Conservation (phyloP, 2,113 vertebrate genomes). For the Terrapene triunguis region DNA sequence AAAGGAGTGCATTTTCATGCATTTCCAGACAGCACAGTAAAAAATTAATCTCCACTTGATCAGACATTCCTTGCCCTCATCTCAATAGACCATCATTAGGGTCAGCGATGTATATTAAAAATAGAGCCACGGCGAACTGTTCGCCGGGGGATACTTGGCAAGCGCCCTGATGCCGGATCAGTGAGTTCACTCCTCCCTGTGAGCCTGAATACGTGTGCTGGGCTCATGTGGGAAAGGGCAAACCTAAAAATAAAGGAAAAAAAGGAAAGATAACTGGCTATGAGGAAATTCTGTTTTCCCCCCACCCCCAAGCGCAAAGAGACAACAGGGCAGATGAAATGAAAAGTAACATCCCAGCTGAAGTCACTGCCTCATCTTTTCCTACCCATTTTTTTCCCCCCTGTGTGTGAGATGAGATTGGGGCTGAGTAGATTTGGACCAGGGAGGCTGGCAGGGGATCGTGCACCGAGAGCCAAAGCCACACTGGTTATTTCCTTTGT, state of each 20-base stretch:
- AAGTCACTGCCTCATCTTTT: neutral
- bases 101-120: constrained; percentile 91
- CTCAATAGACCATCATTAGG: constrained; percentile 90
- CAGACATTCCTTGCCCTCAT: constrained; percentile 90
- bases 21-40: constrained; percentile 84
- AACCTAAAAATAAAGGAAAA: constrained; percentile 40
- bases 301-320: neutral
- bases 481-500: neutral
- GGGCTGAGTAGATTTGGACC: neutral
- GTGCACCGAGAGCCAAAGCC: neutral
- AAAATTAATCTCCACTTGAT: constrained; percentile 96
- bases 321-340: neutral
- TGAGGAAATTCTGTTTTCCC: neutral
- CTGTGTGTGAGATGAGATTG: neutral
- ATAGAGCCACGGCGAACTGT: constrained; percentile 80
- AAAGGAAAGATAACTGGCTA: neutral
- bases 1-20: constrained; percentile 98
- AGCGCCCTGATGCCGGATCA: constrained; percentile 63
- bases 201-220: constrained; percentile 20
- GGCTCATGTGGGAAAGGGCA: constrained; percentile 53
- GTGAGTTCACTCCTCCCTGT: constrained; percentile 56
- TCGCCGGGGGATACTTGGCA: constrained; percentile 66
- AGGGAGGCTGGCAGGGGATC: neutral
- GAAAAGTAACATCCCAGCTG: neutral
- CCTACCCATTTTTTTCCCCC: neutral